Evolutionary conservation across 1,140 invertebrate species (phyloP), one percentile per base, ranked within the genome.

Genomic region (Bombyx mori): DNA sequence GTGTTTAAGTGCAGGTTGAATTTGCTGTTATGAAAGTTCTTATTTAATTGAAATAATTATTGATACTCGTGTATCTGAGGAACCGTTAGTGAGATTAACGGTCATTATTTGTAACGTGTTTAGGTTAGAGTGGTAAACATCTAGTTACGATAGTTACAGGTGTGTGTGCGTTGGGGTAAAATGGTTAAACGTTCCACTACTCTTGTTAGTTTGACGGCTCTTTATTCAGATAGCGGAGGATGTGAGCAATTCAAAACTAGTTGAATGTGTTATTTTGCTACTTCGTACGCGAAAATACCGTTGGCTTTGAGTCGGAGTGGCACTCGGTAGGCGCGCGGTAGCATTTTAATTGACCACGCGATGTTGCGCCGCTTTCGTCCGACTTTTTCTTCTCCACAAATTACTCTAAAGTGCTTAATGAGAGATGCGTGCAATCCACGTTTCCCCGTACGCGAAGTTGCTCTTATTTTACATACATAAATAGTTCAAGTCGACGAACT

Each of bases 371-470:
- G 64, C 68, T 70, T 79, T 79, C 77, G 73, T 63, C 73, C 75
- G 69, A 87, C 74, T 85, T 85, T 87, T 87, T 86, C 79, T 80
- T 73, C 73, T 73, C 69, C 65, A 76, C 78, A 87, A 87, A 87
- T 87, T 87, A 77, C 81, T 87, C 77, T 80, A 85, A 87, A 87
- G 84, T 87, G 77, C 84, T 85, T 87, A 87, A 87, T 87, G 79
- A 85, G 81, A 62, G 82, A 84, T 87, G 84, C 84, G 84, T 87
- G 84, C 84, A 77, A 83, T 86, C 71, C 78, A 64, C 73, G 84
- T 86, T 85, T 85, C 81, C 78, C 77, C 79, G 82, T 85, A 86
- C 75, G 73, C 75, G 76, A 75, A 67, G 63, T 69, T 79, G 76
- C 73, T 83, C 82, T 82, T 84, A 78, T 87, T 87, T 85, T 84